phyloP scores from a whole-genome alignment of 2,888 invertebrate species.

The Hoplodrina blanda region DNA sequence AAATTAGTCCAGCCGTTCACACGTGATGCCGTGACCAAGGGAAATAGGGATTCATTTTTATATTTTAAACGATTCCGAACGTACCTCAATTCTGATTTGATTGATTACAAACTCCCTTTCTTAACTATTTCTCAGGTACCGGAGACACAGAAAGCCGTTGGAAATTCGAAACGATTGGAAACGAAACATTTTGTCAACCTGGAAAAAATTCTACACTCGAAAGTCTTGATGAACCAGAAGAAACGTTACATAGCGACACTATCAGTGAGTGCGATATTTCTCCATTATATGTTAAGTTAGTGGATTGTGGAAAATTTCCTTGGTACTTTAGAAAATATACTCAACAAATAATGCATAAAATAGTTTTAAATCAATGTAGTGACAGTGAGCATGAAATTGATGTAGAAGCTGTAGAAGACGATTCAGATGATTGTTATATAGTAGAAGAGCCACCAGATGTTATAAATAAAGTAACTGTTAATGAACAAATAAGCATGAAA shows the following conservation, averaged over 20 bases:
- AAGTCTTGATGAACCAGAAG: constrained; percentile 2
- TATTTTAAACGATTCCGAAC: no score
- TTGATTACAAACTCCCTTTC: background rate
- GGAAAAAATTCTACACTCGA: background rate
- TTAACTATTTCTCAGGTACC: constrained; percentile 3
- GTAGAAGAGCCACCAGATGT: constrained; percentile 42
- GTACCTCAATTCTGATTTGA: no score
- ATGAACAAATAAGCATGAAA: background rate
- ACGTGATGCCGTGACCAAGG: no score
- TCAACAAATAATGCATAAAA: constrained; percentile 46
- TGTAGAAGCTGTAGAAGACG: constrained; percentile 24
- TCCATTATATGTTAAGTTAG: constrained; percentile 50
- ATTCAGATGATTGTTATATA: constrained; percentile 58
- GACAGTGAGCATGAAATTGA: constrained; percentile 49
- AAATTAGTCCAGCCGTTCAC: no score
- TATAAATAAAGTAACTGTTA: constrained; percentile 5
- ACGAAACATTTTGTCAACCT: background rate
- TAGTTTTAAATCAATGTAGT: constrained; percentile 17
- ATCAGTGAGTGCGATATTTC: constrained; percentile 28
- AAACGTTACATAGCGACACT: background rate
- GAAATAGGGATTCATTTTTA: no score
- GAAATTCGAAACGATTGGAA: constrained; percentile 20
- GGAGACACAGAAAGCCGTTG: constrained; percentile 14
- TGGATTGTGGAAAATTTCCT: constrained; percentile 60
- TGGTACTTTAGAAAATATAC: constrained; percentile 62